Conservation (phyloP, 2,113 vertebrate genomes). For the Lycaon pictus region DNA sequence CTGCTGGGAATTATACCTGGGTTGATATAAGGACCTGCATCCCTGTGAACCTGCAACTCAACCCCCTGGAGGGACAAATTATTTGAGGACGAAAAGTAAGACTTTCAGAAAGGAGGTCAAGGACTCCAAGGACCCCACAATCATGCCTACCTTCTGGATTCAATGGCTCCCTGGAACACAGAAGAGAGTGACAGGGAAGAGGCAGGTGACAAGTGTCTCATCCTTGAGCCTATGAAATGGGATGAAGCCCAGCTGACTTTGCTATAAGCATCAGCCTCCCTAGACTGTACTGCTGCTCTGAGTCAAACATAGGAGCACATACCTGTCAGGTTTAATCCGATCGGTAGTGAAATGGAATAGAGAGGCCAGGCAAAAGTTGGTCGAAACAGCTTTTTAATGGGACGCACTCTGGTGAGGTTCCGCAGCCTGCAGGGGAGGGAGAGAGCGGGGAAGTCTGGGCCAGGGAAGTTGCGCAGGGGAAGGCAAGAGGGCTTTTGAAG, state of each 20-base stretch:
- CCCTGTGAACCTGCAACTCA: background rate
- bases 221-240: no score
- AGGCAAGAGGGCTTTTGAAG: no score
- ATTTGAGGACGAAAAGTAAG: background rate
- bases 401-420: no score
- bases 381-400: no score
- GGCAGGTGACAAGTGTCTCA: background rate
- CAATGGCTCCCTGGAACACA: background rate
- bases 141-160: background rate
- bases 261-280: background rate
- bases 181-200: background rate
- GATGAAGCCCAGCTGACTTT: background rate
- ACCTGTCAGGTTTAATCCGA: no score
- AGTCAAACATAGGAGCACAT: background rate
- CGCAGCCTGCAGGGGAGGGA: no score
- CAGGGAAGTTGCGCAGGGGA: no score
- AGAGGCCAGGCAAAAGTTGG: no score
- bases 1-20: background rate
- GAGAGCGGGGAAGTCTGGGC: no score
- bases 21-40: background rate
- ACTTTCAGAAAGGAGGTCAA: background rate
- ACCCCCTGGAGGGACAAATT: background rate
- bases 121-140: background rate
- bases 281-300: background rate
- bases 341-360: no score